Evolutionary conservation across 2,888 invertebrate species (phyloP), one percentile per base, ranked within the genome.

Genomic region (Ochropleura leucogaster): DNA sequence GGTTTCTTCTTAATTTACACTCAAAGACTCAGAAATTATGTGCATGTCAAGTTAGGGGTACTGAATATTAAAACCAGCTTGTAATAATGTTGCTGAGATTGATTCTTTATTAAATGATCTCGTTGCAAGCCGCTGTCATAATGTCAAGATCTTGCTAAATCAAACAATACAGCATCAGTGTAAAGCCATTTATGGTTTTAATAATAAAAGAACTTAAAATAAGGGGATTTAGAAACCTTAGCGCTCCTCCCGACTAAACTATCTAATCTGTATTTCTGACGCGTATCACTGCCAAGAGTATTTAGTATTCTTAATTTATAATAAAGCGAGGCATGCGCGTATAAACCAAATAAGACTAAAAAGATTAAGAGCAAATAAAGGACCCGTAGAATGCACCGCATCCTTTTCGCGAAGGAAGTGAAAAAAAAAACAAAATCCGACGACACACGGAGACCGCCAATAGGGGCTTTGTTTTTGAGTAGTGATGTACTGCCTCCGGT

Each of bases 351-450:
- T 78, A 88, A 87, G 77, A 85, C 87, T 83, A 87, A 88, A 80
- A 86, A 72, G 76, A 85, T 80, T 85, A 88, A 92, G 90, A 89
- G 83, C 88, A 92, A 94, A 93, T 90, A 93, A 93, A 92, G 89
- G 86, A 86, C 85, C 89, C 87, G 88, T 91, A 93, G 93, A 93
- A 94, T 92, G 92, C 93, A 90, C 83, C 91, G 92, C 92, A 92
- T 95, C 93, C 93, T 94, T 91, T 93, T 91, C 90, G 92, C 91
- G 85, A 89, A 93, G 93, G 94, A 94, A 94, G 93, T 93, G 90
- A 88, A 91, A 90, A 89, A 88, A 92, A 93, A 92, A 80, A 78
- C 49, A 89, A 87, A 90, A 92, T 88, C 81, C 87, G 91, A 90
- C 90, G 92, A 93, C 92, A 92, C 91, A 89, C 91, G 92, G 92